Base-by-base conservation (phyloP, 2,797 vertebrate genomes). In the Sphenodon punctatus region DNA sequence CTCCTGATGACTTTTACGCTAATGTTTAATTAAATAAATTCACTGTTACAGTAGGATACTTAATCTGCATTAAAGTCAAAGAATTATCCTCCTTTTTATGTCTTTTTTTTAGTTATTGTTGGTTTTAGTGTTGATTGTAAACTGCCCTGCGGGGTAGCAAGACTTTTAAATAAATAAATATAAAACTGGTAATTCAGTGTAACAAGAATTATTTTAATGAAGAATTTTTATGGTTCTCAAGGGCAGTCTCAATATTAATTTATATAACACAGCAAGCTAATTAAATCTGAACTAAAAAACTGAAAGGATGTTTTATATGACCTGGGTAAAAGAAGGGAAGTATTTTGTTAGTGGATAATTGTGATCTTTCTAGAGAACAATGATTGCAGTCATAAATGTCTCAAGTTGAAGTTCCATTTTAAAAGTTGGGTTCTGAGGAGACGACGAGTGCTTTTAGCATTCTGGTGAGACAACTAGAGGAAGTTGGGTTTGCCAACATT, bases 401-500 rank as follows among this genome's bases (percentile, higher is more conserved):
- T 34, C 8, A 30, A 22, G 30, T n/a, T 51, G 4, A 59, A 39
- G 39, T 73, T 60, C 20, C 45, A 32, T 15, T 51, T 25, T n/a
- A 20, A 51, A n/a, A 51, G 7, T 51, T 51, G 49, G 16, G 15
- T 27, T 27, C 8, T 27, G 49, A 4, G n/a, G n/a, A 16, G 25
- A 16, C n/a, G 51, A n/a, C 49, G 13, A 27, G 51, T 46, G 46
- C 25, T 51, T 15, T 15, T 51, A 27, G 8, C 17, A 15, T 51
- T 51, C 51, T 51, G n/a, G n/a, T 16, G 15, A 16, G 27, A 15
- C 39, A 46, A 49, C 53, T 30, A 30, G 53, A 53, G n/a, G n/a
- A 53, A 53, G 17, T 17, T 53, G n/a, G 15, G 13, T 0, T 0
- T 19, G 9, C 7, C 7, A 63, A 59, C 39, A 51, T 73, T 32